Conservation (phyloP, 2,113 vertebrate species). For the Calonectris borealis region DNA sequence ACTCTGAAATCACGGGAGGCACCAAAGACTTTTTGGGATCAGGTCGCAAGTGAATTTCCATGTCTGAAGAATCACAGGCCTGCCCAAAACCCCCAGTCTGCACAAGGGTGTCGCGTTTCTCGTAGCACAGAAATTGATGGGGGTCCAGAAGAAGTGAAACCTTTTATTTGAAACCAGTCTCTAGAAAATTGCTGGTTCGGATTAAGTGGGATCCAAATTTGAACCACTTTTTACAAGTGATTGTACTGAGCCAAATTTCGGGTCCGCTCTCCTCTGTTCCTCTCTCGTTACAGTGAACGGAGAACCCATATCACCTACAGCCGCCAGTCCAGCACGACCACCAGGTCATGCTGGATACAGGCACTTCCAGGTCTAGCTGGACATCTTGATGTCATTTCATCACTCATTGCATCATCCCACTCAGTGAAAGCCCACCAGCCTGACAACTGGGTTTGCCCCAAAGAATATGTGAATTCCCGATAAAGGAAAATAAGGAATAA, state of each 20-base stretch:
- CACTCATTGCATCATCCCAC: background rate
- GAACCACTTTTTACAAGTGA: background rate
- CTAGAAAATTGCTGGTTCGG: background rate
- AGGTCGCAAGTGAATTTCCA: background rate
- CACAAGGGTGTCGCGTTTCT: background rate
- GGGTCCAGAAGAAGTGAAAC: background rate
- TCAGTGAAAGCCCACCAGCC: background rate
- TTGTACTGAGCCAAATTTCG: background rate
- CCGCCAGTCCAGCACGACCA: background rate
- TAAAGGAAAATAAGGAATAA: background rate
- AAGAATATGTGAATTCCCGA: background rate
- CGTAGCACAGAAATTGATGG: background rate
- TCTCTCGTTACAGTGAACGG: background rate
- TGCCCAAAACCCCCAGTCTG: background rate
- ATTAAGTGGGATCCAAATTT: background rate
- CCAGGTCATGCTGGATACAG: too few relatives aligned
- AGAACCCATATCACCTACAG: background rate
- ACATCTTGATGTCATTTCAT: background rate
- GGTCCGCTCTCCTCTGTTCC: accelerated
- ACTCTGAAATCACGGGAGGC: background rate
- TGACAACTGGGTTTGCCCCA: background rate
- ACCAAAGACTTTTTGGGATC: background rate
- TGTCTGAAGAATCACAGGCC: background rate
- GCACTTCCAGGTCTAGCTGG: background rate
- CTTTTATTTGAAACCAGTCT: background rate